Conservation (phyloP, 2,797 vertebrate genomes). For the Sandelia bainsii region DNA sequence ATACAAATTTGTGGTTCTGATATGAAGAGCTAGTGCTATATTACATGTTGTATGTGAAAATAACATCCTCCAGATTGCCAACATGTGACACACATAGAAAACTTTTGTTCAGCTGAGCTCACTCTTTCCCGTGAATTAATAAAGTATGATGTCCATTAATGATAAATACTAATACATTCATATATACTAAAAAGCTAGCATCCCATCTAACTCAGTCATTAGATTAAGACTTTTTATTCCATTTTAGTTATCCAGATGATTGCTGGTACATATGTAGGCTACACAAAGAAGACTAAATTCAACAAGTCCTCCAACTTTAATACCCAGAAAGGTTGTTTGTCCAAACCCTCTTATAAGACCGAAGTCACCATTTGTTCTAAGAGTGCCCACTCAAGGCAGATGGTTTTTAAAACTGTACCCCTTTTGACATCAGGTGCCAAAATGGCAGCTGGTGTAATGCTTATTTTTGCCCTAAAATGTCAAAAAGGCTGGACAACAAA, state of each 20-base stretch:
- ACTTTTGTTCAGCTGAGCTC: background rate
- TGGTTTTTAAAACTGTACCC: no score
- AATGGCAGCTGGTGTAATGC: no score
- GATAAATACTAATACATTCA: no score
- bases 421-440: no score
- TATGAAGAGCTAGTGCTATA: slow-evolving; percentile 3
- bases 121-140: background rate
- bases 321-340: no score
- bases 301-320: no score
- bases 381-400: no score
- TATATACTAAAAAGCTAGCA: background rate
- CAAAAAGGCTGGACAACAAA: no score
- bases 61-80: background rate
- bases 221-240: background rate
- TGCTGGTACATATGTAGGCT: background rate
- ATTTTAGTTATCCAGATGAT: background rate
- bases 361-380: no score
- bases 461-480: no score
- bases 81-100: background rate
- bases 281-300: background rate
- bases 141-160: background rate
- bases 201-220: no score
- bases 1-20: slow-evolving; percentile 14
- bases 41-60: background rate
- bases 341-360: no score